Percentiles rank a stretch among this genome's conserved stretches.
These are phyloP conservation scores for Mormyrops attenuatus DNA, from an alignment of 2,797 vertebrate genomes.

Conservation along the genomic window DNA sequence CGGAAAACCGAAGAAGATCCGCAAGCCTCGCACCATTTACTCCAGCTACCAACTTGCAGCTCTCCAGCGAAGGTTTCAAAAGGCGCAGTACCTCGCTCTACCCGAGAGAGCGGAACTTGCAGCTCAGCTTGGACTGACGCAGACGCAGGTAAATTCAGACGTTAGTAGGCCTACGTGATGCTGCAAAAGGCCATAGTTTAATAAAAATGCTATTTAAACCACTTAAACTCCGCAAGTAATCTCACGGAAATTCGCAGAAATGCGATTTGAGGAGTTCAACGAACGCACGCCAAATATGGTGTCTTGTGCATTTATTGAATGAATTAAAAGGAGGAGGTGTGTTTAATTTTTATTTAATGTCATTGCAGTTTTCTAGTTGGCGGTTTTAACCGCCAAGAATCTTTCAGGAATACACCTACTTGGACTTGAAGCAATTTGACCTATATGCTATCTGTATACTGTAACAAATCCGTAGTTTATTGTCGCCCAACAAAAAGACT, in stretches of 20 bases:
- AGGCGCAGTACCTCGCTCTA: slow-evolving; percentile 91
- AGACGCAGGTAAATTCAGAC: slow-evolving; percentile 75
- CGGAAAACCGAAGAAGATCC: slow-evolving; percentile 96
- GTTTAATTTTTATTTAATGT: neutral
- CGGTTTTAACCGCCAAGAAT: neutral
- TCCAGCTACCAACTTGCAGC: slow-evolving; percentile 96
- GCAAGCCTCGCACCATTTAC: slow-evolving; percentile 96
- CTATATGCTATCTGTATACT: neutral
- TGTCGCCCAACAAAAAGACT: neutral
- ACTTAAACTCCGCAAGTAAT: neutral
- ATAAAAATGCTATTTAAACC: neutral
- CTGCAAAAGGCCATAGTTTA: neutral
- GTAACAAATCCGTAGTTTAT: neutral
- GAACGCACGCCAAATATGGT: neutral
- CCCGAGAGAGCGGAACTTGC: slow-evolving; percentile 94
- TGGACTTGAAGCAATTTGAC: neutral
- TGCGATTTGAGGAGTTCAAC: neutral
- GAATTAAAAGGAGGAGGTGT: neutral
- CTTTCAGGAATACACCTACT: neutral
- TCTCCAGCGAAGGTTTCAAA: slow-evolving; percentile 93
- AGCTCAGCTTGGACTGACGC: slow-evolving; percentile 90
- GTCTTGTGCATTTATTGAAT: neutral
- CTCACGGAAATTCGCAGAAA: neutral
- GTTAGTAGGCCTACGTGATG: neutral
- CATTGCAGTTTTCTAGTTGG: neutral